Percentiles rank a stretch among this genome's conserved stretches.
These are phyloP conservation scores for Neodiprion pinetum DNA, from an alignment of 1,140 invertebrate genomes.

Conservation along the genomic window DNA sequence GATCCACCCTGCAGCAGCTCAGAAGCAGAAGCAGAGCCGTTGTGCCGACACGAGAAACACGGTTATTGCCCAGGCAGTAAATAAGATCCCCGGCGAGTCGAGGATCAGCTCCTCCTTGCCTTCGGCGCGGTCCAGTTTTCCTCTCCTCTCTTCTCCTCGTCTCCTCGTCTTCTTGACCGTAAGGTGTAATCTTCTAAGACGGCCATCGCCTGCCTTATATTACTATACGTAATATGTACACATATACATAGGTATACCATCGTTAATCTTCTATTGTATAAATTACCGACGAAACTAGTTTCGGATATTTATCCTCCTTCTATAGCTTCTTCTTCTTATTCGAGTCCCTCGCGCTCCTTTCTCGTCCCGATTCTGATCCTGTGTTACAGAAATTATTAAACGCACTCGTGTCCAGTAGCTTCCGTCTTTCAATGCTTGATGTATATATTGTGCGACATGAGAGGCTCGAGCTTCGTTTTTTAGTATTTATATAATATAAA, in stretches of 20 bases:
- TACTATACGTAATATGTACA: no score
- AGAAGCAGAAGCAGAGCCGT: not conserved
- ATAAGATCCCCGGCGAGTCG: not conserved
- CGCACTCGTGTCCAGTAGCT: no score
- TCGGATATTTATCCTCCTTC: slow-evolving; percentile 2
- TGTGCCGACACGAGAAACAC: slow-evolving; percentile 6
- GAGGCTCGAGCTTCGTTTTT: no score
- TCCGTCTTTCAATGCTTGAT: no score
- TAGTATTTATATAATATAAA: no score
- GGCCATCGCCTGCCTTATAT: not conserved
- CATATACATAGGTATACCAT: not conserved
- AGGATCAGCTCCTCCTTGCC: not conserved
- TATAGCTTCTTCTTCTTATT: not conserved
- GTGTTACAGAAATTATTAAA: no score
- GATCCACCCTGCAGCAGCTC: no score
- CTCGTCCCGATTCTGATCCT: no score
- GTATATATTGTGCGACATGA: no score
- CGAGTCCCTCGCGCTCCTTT: no score
- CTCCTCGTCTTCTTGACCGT: not conserved
- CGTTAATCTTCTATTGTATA: slow-evolving; percentile 6
- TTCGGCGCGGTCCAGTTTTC: not conserved
- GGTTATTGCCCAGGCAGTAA: not conserved
- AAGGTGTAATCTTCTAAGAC: slow-evolving; percentile 5
- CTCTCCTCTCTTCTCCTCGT: not conserved
- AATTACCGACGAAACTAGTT: slow-evolving; percentile 7